phyloP scores from a whole-genome alignment of 2,113 vertebrate species.

The Oncorhynchus masou region DNA sequence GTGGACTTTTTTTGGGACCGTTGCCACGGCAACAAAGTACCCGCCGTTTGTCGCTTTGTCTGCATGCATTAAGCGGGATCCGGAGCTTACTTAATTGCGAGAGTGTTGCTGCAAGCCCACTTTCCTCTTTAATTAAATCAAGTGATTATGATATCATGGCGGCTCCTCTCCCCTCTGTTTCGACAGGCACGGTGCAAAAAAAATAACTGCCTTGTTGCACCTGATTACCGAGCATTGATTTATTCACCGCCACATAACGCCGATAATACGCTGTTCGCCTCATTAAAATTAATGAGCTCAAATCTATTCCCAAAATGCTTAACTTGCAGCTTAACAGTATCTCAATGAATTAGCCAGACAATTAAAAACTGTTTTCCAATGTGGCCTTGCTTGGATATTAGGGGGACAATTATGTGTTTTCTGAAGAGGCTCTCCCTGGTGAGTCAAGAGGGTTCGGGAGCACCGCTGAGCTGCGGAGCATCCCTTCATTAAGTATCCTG shows the following conservation, averaged over 20 bases:
- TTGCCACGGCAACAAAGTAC: not conserved
- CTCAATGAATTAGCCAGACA: slow-evolving; percentile 18
- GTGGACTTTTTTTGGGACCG: not conserved
- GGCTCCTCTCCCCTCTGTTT: not conserved
- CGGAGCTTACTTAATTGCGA: slow-evolving; percentile 19
- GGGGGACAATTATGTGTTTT: slow-evolving; percentile 9
- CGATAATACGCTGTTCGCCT: not conserved
- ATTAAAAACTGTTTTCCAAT: slow-evolving; percentile 23
- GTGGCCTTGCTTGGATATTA: slow-evolving; percentile 7
- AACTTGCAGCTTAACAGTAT: slow-evolving; percentile 8
- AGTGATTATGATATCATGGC: slow-evolving; percentile 11
- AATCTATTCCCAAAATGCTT: slow-evolving; percentile 6
- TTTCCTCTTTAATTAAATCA: slow-evolving; percentile 36
- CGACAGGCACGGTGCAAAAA: not conserved
- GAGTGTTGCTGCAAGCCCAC: slow-evolving; percentile 5
- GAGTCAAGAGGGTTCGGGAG: too few species aligned
- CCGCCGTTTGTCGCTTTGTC: not conserved
- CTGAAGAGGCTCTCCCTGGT: not conserved
- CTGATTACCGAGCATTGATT: not conserved
- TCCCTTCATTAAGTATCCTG: not conserved
- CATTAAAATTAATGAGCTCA: slow-evolving; percentile 31
- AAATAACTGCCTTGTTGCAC: not conserved
- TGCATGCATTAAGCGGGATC: slow-evolving; percentile 17
- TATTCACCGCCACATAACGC: not conserved
- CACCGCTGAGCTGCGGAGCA: not conserved